Percentiles rank a stretch among this genome's conserved stretches.
These are phyloP conservation scores for Epizoanthus scotinus DNA, from an alignment of 92 coral and sea anemone genomes.

Conservation along the genomic window DNA sequence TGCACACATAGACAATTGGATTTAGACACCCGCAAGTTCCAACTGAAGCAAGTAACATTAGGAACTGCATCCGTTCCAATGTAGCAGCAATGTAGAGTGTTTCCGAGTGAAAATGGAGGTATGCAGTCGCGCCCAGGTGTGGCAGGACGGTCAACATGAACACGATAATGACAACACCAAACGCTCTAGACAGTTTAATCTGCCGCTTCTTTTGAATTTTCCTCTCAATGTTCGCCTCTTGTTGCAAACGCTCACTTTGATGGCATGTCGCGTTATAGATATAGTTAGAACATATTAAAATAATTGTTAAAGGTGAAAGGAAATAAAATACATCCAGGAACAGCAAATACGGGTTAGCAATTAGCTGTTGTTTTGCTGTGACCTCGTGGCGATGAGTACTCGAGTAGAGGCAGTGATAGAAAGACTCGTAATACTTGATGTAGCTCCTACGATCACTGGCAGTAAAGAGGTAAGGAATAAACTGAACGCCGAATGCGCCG, in stretches of 20 bases:
- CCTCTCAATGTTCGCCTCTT: constrained; percentile 29
- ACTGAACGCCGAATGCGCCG: constrained; percentile 27
- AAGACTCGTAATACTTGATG: constrained; percentile 23
- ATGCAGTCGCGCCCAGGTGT: constrained; percentile 9
- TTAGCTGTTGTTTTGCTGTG: not conserved
- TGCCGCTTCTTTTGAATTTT: constrained; percentile 21
- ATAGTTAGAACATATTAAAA: constrained; percentile 18
- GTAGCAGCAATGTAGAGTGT: constrained; percentile 3
- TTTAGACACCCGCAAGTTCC: constrained; percentile 35
- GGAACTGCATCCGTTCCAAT: constrained; percentile 17
- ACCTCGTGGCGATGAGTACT: not conserved
- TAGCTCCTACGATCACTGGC: not conserved
- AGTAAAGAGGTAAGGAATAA: constrained; percentile 16
- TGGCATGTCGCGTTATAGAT: constrained; percentile 31
- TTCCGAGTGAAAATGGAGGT: constrained; percentile 29
- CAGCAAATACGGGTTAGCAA: constrained; percentile 6
- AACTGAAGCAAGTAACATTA: constrained; percentile 9
- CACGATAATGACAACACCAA: not conserved
- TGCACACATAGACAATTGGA: constrained; percentile 11
- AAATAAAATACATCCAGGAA: constrained; percentile 27
- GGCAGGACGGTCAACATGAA: constrained; percentile 15
- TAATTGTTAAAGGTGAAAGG: not conserved
- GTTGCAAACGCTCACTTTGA: constrained; percentile 14
- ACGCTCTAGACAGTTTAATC: constrained; percentile 21
- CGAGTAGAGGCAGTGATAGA: constrained; percentile 8